These are phyloP conservation scores for Luffia ferchaultella DNA, from an alignment of 2,888 invertebrate species.

Conservation along the genomic window DNA sequence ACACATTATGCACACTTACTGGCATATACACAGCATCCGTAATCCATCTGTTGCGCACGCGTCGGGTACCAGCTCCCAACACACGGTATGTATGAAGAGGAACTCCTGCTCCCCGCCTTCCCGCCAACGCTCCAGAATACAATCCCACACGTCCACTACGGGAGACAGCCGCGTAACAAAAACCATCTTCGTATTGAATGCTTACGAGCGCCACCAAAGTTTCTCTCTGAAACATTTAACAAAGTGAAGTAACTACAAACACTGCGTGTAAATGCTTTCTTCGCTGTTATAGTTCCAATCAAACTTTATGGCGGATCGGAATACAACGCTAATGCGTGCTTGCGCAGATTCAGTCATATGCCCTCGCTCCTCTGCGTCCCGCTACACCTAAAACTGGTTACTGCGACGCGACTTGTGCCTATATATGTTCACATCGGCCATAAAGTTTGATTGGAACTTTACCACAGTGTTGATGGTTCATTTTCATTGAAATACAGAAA, in stretches of 20 bases:
- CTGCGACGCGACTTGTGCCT: too few relatives aligned
- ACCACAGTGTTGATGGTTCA: background rate
- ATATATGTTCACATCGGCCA: too few relatives aligned
- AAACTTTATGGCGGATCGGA: too few relatives aligned
- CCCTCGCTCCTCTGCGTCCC: too few relatives aligned
- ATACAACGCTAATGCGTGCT: too few relatives aligned
- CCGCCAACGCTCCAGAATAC: conserved; percentile 62
- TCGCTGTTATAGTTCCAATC: too few relatives aligned
- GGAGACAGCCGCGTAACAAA: conserved; percentile 68
- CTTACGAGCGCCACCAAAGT: conserved; percentile 64
- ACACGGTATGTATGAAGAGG: conserved; percentile 42
- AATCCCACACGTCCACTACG: conserved; percentile 68
- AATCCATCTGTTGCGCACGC: conserved; percentile 66
- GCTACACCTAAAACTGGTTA: too few relatives aligned
- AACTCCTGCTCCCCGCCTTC: too few relatives aligned
- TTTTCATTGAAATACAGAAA: background rate
- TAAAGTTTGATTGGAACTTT: too few relatives aligned
- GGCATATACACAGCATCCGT: conserved; percentile 67
- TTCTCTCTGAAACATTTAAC: conserved; percentile 63
- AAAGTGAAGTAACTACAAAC: background rate
- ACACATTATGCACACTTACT: too few relatives aligned
- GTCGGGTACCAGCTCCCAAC: conserved; percentile 20
- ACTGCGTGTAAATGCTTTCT: background rate
- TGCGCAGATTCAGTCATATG: too few relatives aligned
- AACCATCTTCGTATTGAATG: conserved; percentile 62